Evolutionary conservation across 2,888 invertebrate species (phyloP).

Genomic region (Diogma glabrata): DNA sequence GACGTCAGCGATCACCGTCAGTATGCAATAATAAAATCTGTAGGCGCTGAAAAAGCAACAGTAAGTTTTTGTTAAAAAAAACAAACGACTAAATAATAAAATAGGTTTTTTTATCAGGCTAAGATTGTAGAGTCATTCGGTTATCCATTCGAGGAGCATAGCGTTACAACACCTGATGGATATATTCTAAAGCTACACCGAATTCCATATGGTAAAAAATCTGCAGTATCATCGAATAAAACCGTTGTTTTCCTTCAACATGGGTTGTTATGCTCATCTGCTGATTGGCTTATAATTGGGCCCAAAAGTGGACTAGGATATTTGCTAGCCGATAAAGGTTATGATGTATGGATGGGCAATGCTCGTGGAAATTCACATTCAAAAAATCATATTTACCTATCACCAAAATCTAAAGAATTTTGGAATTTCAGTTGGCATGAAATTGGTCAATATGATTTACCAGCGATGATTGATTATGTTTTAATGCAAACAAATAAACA

Average conservation of each 20-base stretch:
- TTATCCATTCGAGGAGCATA: conserved; percentile 52
- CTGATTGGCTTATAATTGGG: conserved; percentile 62
- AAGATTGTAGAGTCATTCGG: conserved; percentile 47
- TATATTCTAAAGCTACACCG: conserved; percentile 67
- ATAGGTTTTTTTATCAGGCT: no score
- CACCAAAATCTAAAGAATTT: conserved; percentile 24
- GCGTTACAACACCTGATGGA: conserved; percentile 60
- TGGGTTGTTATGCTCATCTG: conserved; percentile 60
- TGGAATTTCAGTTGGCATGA: conserved; percentile 47
- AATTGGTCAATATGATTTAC: conserved; percentile 42
- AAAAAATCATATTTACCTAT: conserved; percentile 37
- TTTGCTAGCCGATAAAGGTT: conserved; percentile 39
- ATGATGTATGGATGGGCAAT: conserved; percentile 52
- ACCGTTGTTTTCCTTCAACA: conserved; percentile 48
- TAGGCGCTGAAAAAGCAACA: no score
- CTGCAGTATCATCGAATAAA: neutral
- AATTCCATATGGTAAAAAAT: conserved; percentile 7
- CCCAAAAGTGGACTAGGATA: conserved; percentile 45
- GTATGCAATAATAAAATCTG: no score
- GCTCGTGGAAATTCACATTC: conserved; percentile 51
- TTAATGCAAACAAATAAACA: conserved; percentile 34
- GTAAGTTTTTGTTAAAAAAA: no score
- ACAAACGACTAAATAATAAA: no score
- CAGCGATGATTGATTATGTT: conserved; percentile 49
- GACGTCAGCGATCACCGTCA: no score